Percentiles rank a stretch among this genome's conserved stretches.
Evolutionary conservation across 2,113 vertebrate genomes (phyloP).

Genomic region (Polypterus senegalus): DNA sequence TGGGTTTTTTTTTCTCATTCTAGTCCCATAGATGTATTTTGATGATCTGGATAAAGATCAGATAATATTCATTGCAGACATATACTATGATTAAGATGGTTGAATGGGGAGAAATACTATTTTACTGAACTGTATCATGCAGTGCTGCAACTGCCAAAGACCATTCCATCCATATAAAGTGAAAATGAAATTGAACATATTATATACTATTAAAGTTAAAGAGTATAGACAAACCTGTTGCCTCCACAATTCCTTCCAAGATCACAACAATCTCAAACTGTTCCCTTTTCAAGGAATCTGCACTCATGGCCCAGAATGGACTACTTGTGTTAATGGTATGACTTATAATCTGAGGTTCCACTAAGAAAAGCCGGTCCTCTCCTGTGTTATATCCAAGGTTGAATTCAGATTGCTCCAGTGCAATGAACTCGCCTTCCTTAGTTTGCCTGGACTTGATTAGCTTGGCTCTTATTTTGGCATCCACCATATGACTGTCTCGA

Average conservation of each 20-base stretch:
- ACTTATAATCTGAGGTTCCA: constrained; percentile 68
- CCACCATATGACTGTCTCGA: constrained; percentile 69
- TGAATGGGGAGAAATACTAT: too few relatives aligned
- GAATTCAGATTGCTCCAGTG: constrained; percentile 67
- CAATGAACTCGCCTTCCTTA: constrained; percentile 66
- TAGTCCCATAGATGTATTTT: too few relatives aligned
- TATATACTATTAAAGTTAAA: too few relatives aligned
- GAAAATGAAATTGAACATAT: too few relatives aligned
- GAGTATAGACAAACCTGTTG: constrained; percentile 46
- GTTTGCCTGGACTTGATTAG: constrained; percentile 70
- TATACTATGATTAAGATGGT: too few relatives aligned
- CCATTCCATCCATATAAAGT: too few relatives aligned
- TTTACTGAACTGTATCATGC: too few relatives aligned
- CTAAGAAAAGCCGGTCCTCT: constrained; percentile 59
- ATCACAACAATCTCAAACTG: constrained; percentile 68
- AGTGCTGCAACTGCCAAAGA: too few relatives aligned
- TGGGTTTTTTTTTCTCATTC: too few relatives aligned
- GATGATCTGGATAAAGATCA: too few relatives aligned
- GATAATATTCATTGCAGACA: too few relatives aligned
- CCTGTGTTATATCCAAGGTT: constrained; percentile 67
- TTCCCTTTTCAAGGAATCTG: constrained; percentile 42
- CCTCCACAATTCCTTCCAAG: constrained; percentile 67
- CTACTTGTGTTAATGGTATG: constrained; percentile 56
- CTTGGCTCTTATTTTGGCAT: constrained; percentile 68
- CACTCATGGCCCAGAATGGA: constrained; percentile 64